phyloP scores from a whole-genome alignment of 2,113 vertebrate genomes.

The Leucopsar rothschildi region DNA sequence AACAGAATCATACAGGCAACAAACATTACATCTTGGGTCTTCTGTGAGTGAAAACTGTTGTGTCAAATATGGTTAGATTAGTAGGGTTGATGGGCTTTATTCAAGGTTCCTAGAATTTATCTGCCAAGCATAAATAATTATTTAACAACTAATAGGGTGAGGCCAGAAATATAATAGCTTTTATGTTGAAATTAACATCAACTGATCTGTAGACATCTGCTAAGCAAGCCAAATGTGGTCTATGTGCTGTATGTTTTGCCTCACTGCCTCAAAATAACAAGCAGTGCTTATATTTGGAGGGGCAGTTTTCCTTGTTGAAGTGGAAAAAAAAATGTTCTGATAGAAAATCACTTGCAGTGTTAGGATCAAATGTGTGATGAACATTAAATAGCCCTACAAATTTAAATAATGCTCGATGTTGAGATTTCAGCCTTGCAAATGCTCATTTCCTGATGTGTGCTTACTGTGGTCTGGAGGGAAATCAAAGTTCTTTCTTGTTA shows the following conservation, averaged over 20 bases:
- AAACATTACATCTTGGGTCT: not conserved
- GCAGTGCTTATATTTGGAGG: slow-evolving; percentile 55
- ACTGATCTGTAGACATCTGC: slow-evolving; percentile 71
- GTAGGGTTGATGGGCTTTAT: slow-evolving; percentile 58
- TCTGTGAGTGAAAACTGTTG: slow-evolving; percentile 44
- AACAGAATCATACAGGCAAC: slow-evolving; percentile 29
- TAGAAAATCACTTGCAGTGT: slow-evolving; percentile 57
- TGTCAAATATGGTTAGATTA: slow-evolving; percentile 70
- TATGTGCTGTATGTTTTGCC: slow-evolving; percentile 66
- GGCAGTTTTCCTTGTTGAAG: slow-evolving; percentile 58
- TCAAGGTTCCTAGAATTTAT: slow-evolving; percentile 44
- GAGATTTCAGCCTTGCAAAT: slow-evolving; percentile 39
- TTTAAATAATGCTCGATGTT: slow-evolving; percentile 53
- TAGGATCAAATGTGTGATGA: slow-evolving; percentile 48
- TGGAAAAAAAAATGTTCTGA: slow-evolving; percentile 35
- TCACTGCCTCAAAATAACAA: slow-evolving; percentile 77
- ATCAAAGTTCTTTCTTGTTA: not conserved
- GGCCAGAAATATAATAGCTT: slow-evolving; percentile 70
- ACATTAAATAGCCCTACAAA: slow-evolving; percentile 67
- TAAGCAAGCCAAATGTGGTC: slow-evolving; percentile 65
- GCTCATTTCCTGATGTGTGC: not conserved
- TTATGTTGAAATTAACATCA: slow-evolving; percentile 72
- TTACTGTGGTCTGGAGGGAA: not conserved
- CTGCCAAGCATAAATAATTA: slow-evolving; percentile 70
- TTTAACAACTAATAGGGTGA: slow-evolving; percentile 71